These are phyloP conservation scores for Neodiprion lecontei DNA, from an alignment of 1,140 invertebrate species.

Conservation along the genomic window DNA sequence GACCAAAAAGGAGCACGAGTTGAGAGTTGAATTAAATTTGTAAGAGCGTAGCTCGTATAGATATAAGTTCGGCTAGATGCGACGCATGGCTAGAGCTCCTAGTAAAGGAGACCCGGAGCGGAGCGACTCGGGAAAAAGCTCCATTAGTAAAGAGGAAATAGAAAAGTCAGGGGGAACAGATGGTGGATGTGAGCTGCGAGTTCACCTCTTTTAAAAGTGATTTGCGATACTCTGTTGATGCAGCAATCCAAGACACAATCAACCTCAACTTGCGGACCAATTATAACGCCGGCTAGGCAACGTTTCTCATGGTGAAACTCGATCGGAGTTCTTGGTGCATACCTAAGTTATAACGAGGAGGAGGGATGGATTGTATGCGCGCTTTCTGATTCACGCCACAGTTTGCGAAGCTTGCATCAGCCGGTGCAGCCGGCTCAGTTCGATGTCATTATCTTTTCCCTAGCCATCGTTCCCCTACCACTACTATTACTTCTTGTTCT, in stretches of 20 bases:
- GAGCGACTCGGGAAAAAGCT: not conserved
- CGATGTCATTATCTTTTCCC: not conserved
- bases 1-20: not conserved
- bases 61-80: no score
- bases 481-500: not conserved
- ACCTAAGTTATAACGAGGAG: not conserved
- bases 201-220: not conserved
- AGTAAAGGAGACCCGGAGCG: not conserved
- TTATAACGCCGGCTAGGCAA: not conserved
- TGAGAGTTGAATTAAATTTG: not conserved
- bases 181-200: not conserved
- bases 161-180: not conserved
- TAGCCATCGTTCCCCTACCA: no score
- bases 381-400: not conserved
- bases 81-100: not conserved
- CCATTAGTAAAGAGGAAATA: not conserved
- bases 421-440: not conserved
- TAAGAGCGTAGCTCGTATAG: not conserved
- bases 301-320: not conserved
- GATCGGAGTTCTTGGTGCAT: not conserved
- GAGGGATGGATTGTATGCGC: not conserved
- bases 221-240: not conserved
- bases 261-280: not conserved
- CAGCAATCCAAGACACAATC: not conserved
- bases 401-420: not conserved